Conservation (phyloP, 2,888 invertebrate species). For the Taphrorychus bicolor region DNA sequence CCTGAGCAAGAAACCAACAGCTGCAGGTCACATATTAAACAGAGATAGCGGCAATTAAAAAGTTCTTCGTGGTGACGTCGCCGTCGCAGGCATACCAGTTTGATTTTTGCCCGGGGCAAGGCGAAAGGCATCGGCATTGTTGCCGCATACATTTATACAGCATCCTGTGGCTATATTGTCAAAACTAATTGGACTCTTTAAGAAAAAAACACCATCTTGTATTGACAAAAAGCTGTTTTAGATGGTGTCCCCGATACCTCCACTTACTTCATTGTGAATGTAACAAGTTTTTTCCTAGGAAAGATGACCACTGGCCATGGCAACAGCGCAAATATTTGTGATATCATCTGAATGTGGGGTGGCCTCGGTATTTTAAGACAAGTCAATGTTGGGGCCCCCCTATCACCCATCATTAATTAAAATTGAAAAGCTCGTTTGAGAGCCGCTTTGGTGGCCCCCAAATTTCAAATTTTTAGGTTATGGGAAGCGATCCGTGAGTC, state of each 20-base stretch:
- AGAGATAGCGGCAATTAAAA: slow-evolving; percentile 37
- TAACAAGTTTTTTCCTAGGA: too few relatives aligned
- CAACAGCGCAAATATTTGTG: slow-evolving; percentile 37
- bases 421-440: slow-evolving; percentile 31
- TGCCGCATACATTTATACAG: too few relatives aligned
- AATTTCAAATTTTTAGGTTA: slow-evolving; percentile 34
- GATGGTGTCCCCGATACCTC: too few relatives aligned
- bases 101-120: slow-evolving; percentile 16
- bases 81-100: slow-evolving; percentile 29
- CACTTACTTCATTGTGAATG: too few relatives aligned
- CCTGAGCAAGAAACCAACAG: slow-evolving; percentile 51
- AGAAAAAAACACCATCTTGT: too few relatives aligned
- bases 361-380: slow-evolving; percentile 38
- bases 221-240: too few relatives aligned
- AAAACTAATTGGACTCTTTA: too few relatives aligned
- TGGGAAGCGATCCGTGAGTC: slow-evolving; percentile 22
- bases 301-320: slow-evolving; percentile 11
- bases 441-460: slow-evolving; percentile 23
- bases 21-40: slow-evolving; percentile 15
- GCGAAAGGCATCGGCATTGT: slow-evolving; percentile 13
- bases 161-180: too few relatives aligned
- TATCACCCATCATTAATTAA: slow-evolving; percentile 41
- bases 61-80: slow-evolving; percentile 22
- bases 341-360: slow-evolving; percentile 39
- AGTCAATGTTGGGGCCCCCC: slow-evolving; percentile 35